phyloP scores from a whole-genome alignment of 1,140 invertebrate genomes.

The Drosophila neocordata region DNA sequence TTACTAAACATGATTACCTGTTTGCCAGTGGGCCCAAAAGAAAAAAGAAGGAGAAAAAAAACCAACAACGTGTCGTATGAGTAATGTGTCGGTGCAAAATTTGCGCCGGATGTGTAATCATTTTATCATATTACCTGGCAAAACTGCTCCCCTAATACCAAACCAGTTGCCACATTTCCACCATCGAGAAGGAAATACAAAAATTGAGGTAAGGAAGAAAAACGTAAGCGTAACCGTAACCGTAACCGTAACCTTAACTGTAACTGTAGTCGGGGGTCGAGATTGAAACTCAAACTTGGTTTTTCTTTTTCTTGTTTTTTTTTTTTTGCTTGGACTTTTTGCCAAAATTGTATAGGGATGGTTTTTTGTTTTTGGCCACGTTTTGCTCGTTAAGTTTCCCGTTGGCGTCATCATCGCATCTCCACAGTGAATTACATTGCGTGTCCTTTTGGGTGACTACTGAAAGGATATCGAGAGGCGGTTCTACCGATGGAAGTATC shows the following conservation, averaged over 20 bases:
- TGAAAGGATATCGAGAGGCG: no score
- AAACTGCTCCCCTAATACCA: not conserved
- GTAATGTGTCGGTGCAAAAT: constrained; percentile 77
- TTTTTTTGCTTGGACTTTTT: not conserved
- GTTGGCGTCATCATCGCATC: constrained; percentile 38
- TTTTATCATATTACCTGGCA: constrained; percentile 74
- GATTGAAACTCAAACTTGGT: constrained; percentile 24
- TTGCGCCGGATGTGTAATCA: constrained; percentile 78
- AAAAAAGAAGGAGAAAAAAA: no score
- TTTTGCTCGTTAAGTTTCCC: constrained; percentile 65
- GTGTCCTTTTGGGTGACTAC: no score
- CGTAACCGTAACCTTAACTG: constrained; percentile 40
- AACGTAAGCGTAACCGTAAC: constrained; percentile 38
- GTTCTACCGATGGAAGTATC: no score
- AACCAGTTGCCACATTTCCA: no score
- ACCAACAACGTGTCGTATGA: constrained; percentile 73
- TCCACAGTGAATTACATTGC: no score
- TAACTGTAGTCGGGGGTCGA: constrained; percentile 19
- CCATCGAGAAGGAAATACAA: not conserved
- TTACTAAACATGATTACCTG: constrained; percentile 77
- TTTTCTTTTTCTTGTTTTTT: constrained; percentile 39
- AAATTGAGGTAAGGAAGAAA: not conserved
- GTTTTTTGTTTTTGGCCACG: constrained; percentile 28
- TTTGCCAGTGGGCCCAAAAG: constrained; percentile 31
- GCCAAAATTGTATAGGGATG: no score